Evolutionary conservation across 2,797 vertebrate species (phyloP).

Genomic region (Enteromius fasciolatus): DNA sequence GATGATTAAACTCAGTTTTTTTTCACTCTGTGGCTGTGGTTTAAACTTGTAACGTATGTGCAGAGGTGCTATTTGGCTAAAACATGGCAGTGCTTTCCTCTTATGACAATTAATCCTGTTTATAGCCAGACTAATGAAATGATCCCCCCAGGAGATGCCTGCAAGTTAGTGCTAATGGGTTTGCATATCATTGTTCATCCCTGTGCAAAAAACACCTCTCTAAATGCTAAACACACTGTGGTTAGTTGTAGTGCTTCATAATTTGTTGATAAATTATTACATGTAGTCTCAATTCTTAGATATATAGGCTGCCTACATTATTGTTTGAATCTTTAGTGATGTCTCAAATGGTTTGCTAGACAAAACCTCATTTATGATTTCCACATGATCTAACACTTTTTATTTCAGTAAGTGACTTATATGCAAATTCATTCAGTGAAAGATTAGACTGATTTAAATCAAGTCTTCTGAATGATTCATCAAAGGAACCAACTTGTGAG

Average conservation of each 20-base stretch:
- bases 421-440: neutral
- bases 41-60: slow-evolving; percentile 20
- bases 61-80: slow-evolving; percentile 35
- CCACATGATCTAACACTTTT: neutral
- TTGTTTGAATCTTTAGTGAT: neutral
- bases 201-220: slow-evolving; percentile 9
- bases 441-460: neutral
- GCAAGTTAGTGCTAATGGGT: slow-evolving; percentile 55
- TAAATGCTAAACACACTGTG: slow-evolving; percentile 24
- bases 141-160: slow-evolving; percentile 31
- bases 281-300: neutral
- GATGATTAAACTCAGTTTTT: too few species aligned
- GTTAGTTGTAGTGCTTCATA: slow-evolving; percentile 30
- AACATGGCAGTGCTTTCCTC: slow-evolving; percentile 29
- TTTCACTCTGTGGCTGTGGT: slow-evolving; percentile 17
- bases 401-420: neutral
- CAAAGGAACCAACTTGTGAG: neutral
- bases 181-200: slow-evolving; percentile 48
- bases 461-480: neutral
- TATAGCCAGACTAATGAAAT: slow-evolving; percentile 54
- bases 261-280: slow-evolving; percentile 5
- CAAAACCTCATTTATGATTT: neutral
- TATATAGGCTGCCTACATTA: neutral
- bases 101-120: slow-evolving; percentile 50
- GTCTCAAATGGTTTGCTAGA: neutral